A percentile compares a stretch with the other conserved stretches of the same genome.
Evolutionary conservation across 53 echinoderm and acorn worm species (phyloP).

Genomic region (Apostichopus leukothele): DNA sequence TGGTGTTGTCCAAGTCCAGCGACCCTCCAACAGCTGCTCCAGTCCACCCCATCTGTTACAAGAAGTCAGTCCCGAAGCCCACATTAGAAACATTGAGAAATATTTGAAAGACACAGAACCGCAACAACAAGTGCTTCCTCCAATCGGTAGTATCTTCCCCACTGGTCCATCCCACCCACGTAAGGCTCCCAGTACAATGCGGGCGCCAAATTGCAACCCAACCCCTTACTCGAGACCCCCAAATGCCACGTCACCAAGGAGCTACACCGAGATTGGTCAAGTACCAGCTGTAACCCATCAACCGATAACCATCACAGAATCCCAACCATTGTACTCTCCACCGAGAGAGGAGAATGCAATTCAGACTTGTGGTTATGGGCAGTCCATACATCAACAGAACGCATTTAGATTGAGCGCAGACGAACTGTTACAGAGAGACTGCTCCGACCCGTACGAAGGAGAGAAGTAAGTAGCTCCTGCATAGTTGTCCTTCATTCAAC

Average conservation of each 20-base stretch:
- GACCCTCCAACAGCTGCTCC: background rate
- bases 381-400: background rate
- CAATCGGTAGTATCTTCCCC: background rate
- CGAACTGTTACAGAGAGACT: background rate
- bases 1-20: constrained; percentile 17
- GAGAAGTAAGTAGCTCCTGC: constrained; percentile 12
- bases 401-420: constrained; percentile 4
- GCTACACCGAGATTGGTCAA: background rate
- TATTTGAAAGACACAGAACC: background rate
- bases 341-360: no score
- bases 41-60: background rate
- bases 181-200: background rate
- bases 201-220: background rate
- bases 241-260: background rate
- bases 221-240: background rate
- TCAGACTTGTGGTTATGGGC: no score
- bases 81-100: background rate
- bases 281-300: background rate
- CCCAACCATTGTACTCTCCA: no score
- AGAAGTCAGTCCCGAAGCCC: background rate
- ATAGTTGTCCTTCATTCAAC: no score
- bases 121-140: background rate
- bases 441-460: constrained; percentile 23
- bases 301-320: background rate
- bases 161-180: background rate